These are phyloP conservation scores for Hylaea fasciaria DNA, from an alignment of 2,888 invertebrate genomes.

Conservation along the genomic window DNA sequence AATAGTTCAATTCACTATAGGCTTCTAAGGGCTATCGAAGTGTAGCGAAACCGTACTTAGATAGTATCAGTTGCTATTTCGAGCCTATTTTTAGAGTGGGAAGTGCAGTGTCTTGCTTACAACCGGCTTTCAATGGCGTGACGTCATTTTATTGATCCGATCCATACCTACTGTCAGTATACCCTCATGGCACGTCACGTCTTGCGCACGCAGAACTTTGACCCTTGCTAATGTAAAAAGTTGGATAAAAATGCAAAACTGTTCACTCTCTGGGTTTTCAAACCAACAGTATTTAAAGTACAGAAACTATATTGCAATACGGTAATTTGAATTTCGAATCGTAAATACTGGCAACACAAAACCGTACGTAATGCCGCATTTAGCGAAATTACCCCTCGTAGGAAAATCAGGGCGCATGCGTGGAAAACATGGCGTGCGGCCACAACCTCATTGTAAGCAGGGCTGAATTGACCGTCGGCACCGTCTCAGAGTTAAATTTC, in stretches of 20 bases:
- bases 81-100: constrained; percentile 42
- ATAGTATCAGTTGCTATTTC: constrained; percentile 21
- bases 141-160: constrained; percentile 78
- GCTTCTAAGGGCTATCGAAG: not conserved
- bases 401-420: constrained; percentile 74
- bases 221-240: not conserved
- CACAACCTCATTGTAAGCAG: constrained; percentile 74
- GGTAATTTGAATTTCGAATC: not conserved
- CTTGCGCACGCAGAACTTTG: constrained; percentile 56
- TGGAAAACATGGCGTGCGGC: constrained; percentile 72
- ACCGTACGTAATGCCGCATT: constrained; percentile 54
- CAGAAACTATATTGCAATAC: not conserved
- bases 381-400: constrained; percentile 73
- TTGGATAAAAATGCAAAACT: constrained; percentile 1
- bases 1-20: too few species aligned
- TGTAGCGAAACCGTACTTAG: constrained; percentile 10
- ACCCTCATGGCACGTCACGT: constrained; percentile 52
- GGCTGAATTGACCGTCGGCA: constrained; percentile 44
- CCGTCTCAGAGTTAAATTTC: constrained; percentile 58
- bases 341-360: constrained; percentile 51
- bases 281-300: not conserved
- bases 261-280: not conserved
- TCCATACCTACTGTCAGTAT: constrained; percentile 57
- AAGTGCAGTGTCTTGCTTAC: constrained; percentile 57
- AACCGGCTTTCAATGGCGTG: constrained; percentile 69